Evolutionary conservation across 2,113 vertebrate genomes (phyloP).

Genomic region (Ramphastos sulfuratus): DNA sequence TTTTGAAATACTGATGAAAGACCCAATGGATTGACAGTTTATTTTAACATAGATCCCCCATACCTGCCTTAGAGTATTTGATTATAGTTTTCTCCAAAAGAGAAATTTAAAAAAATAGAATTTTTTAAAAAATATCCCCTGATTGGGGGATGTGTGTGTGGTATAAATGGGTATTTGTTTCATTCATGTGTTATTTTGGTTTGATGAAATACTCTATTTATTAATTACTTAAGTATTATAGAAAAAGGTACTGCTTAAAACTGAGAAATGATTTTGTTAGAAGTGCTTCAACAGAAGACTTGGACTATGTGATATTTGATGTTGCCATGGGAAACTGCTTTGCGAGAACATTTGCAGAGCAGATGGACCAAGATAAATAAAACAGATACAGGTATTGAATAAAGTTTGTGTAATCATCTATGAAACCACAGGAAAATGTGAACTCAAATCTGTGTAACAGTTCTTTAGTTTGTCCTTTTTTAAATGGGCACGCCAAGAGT

Average conservation of each 20-base stretch:
- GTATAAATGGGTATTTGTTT: neutral
- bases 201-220: neutral
- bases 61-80: neutral
- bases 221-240: neutral
- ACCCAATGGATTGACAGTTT: neutral
- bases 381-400: conserved; percentile 66
- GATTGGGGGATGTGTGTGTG: neutral
- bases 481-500: neutral
- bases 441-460: neutral
- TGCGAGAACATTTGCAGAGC: conserved; percentile 67
- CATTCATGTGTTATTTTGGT: neutral
- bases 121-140: neutral
- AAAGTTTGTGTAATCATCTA: conserved; percentile 47
- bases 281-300: conserved; percentile 19
- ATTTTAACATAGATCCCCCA: neutral
- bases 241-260: conserved; percentile 12
- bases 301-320: conserved; percentile 33
- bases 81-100: neutral
- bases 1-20: neutral
- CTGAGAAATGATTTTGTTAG: conserved; percentile 13
- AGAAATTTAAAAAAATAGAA: neutral
- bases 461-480: neutral
- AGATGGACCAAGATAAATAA: conserved; percentile 74
- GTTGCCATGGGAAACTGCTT: conserved; percentile 76
- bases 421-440: conserved; percentile 40